Conservation (phyloP, 1,140 invertebrate genomes). For the Sitophilus oryzae region DNA sequence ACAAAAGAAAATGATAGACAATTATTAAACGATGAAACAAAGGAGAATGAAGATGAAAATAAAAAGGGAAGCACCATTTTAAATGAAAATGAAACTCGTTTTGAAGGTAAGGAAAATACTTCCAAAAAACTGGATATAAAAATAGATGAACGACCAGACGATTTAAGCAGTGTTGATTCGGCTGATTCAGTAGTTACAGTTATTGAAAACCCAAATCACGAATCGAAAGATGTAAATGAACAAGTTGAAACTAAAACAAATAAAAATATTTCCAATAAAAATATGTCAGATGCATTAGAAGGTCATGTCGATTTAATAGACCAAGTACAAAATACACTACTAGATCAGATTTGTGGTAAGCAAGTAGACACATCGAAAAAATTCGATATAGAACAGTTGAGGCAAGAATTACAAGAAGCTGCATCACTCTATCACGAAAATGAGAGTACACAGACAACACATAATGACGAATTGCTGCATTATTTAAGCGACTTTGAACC, state of each 20-base stretch:
- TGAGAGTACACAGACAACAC: background rate
- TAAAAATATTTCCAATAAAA: background rate
- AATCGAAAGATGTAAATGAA: background rate
- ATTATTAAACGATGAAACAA: too few species aligned
- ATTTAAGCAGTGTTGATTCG: slow-evolving; percentile 28
- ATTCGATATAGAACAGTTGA: slow-evolving; percentile 20
- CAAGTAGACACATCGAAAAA: background rate
- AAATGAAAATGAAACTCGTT: too few species aligned
- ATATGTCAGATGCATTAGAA: slow-evolving; percentile 10
- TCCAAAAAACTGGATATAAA: too few species aligned
- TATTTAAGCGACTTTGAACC: slow-evolving; percentile 19
- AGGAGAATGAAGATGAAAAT: too few species aligned
- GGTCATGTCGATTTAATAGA: slow-evolving; percentile 22
- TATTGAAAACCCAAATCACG: slow-evolving; percentile 19
- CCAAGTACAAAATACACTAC: slow-evolving; percentile 22
- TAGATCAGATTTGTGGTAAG: slow-evolving; percentile 28
- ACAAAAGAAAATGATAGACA: too few species aligned
- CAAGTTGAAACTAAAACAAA: background rate
- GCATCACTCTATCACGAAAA: slow-evolving; percentile 13
- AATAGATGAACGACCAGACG: slow-evolving; percentile 7
- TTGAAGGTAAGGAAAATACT: too few species aligned
- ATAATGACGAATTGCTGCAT: slow-evolving; percentile 6
- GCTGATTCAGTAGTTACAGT: slow-evolving; percentile 31
- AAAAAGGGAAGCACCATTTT: too few species aligned
- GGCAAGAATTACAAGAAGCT: slow-evolving; percentile 21